Percentiles rank a stretch among this genome's conserved stretches.
Conservation (phyloP, 2,888 invertebrate species). For the Polymixis flavicincta region DNA sequence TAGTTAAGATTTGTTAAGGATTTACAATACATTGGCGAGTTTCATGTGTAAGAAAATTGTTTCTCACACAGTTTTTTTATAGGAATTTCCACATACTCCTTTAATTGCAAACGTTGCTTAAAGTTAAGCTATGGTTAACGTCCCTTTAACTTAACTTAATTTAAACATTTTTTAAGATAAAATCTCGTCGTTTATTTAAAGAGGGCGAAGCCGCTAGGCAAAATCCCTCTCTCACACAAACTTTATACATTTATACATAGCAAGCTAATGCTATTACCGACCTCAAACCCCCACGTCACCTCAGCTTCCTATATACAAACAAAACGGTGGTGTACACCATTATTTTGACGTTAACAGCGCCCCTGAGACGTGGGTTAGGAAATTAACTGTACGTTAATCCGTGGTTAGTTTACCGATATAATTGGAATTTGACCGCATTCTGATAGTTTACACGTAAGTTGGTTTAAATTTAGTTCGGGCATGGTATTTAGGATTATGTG, state of each 20-base stretch:
- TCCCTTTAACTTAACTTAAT: neutral
- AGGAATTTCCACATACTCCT: neutral
- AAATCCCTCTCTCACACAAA: neutral
- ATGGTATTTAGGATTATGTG: slow-evolving; percentile 20
- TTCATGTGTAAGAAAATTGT: neutral
- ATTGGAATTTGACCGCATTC: slow-evolving; percentile 53
- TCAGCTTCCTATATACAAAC: slow-evolving; percentile 27
- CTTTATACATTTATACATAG: neutral
- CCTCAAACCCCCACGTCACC: slow-evolving; percentile 11
- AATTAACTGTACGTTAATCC: slow-evolving; percentile 48
- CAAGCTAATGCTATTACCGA: neutral
- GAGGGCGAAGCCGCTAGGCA: too few species aligned
- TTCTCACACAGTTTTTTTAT: neutral
- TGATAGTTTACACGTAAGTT: slow-evolving; percentile 25
- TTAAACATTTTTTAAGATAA: neutral
- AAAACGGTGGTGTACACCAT: slow-evolving; percentile 26
- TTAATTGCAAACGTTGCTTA: neutral
- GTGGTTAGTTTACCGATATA: slow-evolving; percentile 47
- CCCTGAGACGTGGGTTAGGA: slow-evolving; percentile 29
- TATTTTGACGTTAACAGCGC: slow-evolving; percentile 28
- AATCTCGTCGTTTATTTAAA: neutral
- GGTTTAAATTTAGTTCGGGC: slow-evolving; percentile 23
- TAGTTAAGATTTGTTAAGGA: neutral
- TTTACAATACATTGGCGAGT: neutral
- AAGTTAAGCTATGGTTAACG: neutral